phyloP scores from a whole-genome alignment of 2,888 invertebrate genomes.

The Lypha dubia region DNA sequence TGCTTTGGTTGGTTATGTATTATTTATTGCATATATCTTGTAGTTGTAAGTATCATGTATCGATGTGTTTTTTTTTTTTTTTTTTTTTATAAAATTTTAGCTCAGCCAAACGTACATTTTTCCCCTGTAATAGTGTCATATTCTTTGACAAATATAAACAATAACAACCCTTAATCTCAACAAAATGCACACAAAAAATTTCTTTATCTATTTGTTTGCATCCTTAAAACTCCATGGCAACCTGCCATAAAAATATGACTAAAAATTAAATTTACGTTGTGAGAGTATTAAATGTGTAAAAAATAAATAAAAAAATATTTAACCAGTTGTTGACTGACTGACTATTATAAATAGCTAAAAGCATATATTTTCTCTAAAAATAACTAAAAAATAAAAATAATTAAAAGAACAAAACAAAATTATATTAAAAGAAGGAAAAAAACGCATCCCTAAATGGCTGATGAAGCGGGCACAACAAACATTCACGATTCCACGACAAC shows the following conservation, averaged over 20 bases:
- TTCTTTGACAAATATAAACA: no score
- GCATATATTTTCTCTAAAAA: background rate
- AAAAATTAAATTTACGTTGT: background rate
- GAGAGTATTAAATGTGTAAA: no score
- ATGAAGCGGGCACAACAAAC: slow-evolving; percentile 75
- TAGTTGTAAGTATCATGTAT: no score
- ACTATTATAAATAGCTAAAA: background rate
- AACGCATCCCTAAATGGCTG: slow-evolving; percentile 74
- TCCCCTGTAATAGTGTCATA: no score
- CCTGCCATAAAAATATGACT: background rate
- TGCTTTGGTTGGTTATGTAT: no score
- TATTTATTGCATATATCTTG: no score
- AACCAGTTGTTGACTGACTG: no score
- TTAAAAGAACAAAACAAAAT: background rate
- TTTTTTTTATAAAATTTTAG: no score
- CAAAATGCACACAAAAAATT: background rate
- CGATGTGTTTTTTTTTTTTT: no score
- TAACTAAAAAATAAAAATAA: background rate
- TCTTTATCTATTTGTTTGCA: slow-evolving; percentile 3
- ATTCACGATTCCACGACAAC: slow-evolving; percentile 75
- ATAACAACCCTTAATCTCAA: background rate
- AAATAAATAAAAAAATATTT: no score
- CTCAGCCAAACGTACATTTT: no score
- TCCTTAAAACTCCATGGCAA: slow-evolving; percentile 27
- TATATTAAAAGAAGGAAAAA: background rate